Conservation (phyloP, 2,113 vertebrate species). For the Nettapus auritus region DNA sequence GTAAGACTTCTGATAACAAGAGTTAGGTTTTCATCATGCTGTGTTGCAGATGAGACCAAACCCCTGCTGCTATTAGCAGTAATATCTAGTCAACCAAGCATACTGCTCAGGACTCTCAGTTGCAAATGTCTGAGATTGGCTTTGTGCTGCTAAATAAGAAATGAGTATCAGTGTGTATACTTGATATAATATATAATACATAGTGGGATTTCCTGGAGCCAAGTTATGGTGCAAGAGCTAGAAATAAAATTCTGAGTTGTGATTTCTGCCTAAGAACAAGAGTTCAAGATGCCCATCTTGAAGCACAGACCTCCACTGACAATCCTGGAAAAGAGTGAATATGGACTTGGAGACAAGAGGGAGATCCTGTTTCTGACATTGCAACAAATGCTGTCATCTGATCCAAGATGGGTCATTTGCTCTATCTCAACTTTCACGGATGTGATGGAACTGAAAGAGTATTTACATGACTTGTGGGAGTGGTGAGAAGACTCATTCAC, state of each 20-base stretch:
- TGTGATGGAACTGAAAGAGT: not conserved
- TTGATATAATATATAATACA: not conserved
- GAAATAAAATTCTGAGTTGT: not conserved
- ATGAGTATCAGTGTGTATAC: not conserved
- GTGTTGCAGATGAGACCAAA: not conserved
- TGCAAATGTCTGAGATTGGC: not conserved
- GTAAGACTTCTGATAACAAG: not conserved
- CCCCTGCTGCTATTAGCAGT: not conserved
- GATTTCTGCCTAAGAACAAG: not conserved
- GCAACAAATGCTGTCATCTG: constrained; percentile 17
- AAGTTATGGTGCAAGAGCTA: fast-evolving
- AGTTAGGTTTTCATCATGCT: not conserved
- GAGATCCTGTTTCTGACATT: constrained; percentile 30
- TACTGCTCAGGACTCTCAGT: not conserved
- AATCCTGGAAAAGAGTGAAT: not conserved
- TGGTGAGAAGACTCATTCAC: not conserved
- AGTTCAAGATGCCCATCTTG: not conserved
- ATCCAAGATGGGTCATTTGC: not conserved
- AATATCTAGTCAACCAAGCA: not conserved
- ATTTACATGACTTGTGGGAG: not conserved
- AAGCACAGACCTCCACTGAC: not conserved
- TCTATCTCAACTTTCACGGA: not conserved
- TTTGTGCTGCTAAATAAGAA: not conserved
- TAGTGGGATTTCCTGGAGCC: not conserved
- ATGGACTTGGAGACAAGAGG: fast-evolving